These are phyloP conservation scores for Parazoanthus darwini DNA, from an alignment of 92 coral and sea anemone genomes.

Conservation along the genomic window DNA sequence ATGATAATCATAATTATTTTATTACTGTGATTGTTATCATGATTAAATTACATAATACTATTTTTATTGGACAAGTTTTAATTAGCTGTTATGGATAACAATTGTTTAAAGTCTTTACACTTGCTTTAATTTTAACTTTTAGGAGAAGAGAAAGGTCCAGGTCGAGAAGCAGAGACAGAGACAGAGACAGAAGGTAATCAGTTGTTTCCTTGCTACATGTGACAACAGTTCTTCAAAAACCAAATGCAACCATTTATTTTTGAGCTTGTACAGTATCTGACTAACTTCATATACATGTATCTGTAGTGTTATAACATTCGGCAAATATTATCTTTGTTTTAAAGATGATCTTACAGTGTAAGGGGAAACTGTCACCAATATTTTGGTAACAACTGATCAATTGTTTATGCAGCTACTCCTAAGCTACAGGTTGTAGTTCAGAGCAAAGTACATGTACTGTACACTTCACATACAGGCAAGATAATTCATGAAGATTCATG, in stretches of 20 bases:
- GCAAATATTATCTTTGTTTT: background rate
- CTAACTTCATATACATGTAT: no score
- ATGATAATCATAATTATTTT: background rate
- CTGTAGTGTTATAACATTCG: no score
- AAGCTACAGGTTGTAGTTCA: no score
- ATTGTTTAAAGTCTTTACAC: background rate
- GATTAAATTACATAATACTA: background rate
- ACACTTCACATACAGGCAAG: no score
- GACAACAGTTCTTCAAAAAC: background rate
- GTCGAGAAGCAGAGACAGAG: constrained; percentile 50
- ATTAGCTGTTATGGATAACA: background rate
- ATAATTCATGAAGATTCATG: no score
- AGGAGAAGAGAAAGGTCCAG: constrained; percentile 53
- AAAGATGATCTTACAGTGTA: no score
- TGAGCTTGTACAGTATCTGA: background rate
- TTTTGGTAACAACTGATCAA: no score
- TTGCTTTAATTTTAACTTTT: background rate
- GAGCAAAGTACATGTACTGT: no score
- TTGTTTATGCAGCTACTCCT: no score
- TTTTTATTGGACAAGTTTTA: no score
- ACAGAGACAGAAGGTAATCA: constrained; percentile 53
- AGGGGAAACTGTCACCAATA: no score
- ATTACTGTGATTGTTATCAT: no score
- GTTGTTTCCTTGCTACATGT: background rate
- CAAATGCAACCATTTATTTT: background rate